Evolutionary conservation across 2,797 vertebrate genomes (phyloP), one percentile per base, ranked within the genome.

Genomic region (Premnoplex brunnescens): DNA sequence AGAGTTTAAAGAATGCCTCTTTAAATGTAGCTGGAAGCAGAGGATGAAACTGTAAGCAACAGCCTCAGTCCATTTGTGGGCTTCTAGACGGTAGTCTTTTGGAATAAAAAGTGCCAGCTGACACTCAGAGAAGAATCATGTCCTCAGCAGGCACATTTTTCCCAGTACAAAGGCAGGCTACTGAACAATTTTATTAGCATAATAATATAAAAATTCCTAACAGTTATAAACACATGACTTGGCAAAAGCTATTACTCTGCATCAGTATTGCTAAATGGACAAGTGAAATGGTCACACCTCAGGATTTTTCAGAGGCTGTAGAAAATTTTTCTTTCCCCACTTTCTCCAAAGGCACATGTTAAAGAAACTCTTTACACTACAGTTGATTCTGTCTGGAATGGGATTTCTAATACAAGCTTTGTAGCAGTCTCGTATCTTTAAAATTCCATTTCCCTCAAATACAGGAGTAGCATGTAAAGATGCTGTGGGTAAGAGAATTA

Each of bases 361-460:
- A 80, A 92, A 83, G 56, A 82, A 93, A 58, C 36, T 68, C 52
- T 89, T 91, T 67, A 78, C 0, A 4, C 78, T 84, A 20, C 41
- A 71, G 49, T 36, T 95, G 64, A 59, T 89, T 91, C 80, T 77
- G 19, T 88, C 75, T 78, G 51, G 62, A 94, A 91, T 73, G 36
- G 12, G 39, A 55, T 81, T 94, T 91, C 68, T 77, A 4, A 32
- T 49, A 62, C 64, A 77, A 68, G 36, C 36, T 83, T 32, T 91
- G 13, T 41, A 69, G 44, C 36, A 69, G n/a, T 51, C 36, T 82
- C 21, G 1, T 86, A 39, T 72, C 62, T 75, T 83, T 72, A 73
- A 78, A 95, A 85, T 88, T 83, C 58, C 15, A 58, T 92, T 94
- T 92, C 64, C 52, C 14, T 89, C 58, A 64, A 81, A 85, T 85